Evolutionary conservation across 1,140 invertebrate species (phyloP).

Genomic region (Drosophila sucinea): DNA sequence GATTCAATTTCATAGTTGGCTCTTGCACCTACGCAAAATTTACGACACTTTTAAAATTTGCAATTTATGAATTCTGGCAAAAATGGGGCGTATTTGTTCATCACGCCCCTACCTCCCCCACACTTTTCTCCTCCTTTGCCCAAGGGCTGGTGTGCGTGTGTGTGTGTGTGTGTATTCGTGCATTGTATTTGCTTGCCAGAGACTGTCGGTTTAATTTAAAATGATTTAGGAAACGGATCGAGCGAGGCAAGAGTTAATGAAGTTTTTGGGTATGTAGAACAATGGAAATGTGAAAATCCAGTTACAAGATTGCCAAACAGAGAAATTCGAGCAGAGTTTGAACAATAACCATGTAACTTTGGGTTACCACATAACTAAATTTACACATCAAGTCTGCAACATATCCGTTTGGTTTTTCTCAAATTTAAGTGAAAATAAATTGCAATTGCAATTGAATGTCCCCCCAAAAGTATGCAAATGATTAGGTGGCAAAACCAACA

Average conservation of each 20-base stretch:
- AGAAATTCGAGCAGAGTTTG: background rate
- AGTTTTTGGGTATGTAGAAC: constrained; percentile 34
- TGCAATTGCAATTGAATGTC: constrained; percentile 20
- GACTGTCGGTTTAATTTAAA: constrained; percentile 35
- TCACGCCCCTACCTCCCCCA: background rate
- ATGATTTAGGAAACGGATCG: constrained; percentile 26
- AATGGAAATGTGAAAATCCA: constrained; percentile 4
- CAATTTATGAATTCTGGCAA: constrained; percentile 59
- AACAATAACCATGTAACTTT: background rate
- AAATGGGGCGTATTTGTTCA: constrained; percentile 3
- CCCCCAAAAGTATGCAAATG: constrained; percentile 58
- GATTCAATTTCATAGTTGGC: constrained; percentile 59
- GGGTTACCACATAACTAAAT: background rate
- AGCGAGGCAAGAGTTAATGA: constrained; percentile 27
- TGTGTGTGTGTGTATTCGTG: constrained; percentile 22
- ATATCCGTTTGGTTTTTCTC: background rate
- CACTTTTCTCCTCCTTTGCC: background rate
- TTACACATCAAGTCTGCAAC: background rate
- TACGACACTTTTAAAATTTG: constrained; percentile 76
- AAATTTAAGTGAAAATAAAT: constrained; percentile 12
- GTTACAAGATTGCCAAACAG: background rate
- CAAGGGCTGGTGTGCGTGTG: constrained; percentile 28
- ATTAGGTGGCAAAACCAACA: constrained; percentile 60
- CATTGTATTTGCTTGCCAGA: constrained; percentile 32
- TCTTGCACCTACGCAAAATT: constrained; percentile 71